A percentile compares a stretch with the other conserved stretches of the same genome.
phyloP scores from a whole-genome alignment of 2,113 vertebrate species.

The Pelecanus crispus region DNA sequence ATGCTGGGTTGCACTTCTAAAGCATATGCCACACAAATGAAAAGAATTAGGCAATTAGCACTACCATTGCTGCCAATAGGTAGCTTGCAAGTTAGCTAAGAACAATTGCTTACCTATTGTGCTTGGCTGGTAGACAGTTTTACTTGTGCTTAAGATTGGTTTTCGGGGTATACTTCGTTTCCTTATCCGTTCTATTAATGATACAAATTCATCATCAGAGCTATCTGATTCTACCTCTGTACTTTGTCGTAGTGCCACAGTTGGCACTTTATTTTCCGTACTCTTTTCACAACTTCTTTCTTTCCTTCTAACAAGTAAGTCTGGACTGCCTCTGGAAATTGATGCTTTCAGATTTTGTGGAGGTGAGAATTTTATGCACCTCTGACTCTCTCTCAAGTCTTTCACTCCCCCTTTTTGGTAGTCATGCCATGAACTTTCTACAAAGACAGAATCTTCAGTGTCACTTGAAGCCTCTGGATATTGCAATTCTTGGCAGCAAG shows the following conservation, averaged over 20 bases:
- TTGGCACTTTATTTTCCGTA: not conserved
- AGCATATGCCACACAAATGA: not conserved
- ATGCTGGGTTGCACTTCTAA: not conserved
- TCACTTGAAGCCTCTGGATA: slow-evolving; percentile 74
- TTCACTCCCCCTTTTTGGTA: not conserved
- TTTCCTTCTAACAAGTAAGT: not conserved
- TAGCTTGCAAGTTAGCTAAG: not conserved
- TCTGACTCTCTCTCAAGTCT: not conserved
- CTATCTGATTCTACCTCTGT: slow-evolving; percentile 17
- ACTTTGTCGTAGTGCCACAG: not conserved
- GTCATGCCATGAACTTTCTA: slow-evolving; percentile 64
- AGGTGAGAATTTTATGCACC: not conserved
- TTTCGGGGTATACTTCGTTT: slow-evolving; percentile 54
- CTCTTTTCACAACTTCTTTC: not conserved
- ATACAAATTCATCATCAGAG: slow-evolving; percentile 78
- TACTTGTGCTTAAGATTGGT: not conserved
- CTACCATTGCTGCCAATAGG: not conserved
- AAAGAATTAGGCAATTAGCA: not conserved
- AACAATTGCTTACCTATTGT: not conserved
- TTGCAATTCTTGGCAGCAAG: slow-evolving; percentile 34
- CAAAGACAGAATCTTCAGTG: slow-evolving; percentile 67
- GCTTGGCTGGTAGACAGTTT: not conserved
- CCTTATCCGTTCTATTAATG: slow-evolving; percentile 78
- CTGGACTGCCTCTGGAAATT: not conserved
- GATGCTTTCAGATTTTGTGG: not conserved